Evolutionary conservation across 35 echinoderm and acorn worm species (phyloP).

Genomic region (Holothuria glaberrima): DNA sequence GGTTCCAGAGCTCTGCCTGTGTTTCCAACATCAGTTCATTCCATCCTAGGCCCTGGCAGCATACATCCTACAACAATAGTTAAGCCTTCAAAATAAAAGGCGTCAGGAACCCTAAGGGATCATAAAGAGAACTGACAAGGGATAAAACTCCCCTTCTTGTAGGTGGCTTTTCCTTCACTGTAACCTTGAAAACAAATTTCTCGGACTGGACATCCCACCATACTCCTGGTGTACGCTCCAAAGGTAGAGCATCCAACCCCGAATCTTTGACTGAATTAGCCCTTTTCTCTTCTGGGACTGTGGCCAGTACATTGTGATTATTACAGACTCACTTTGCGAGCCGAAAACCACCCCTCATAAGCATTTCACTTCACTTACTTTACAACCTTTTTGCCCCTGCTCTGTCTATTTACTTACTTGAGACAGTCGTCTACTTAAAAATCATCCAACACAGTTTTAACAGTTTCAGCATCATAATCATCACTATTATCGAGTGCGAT

Average conservation of each 20-base stretch:
- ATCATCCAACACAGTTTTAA: slow-evolving; percentile 29
- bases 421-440: slow-evolving; percentile 74
- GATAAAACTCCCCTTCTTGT: slow-evolving; percentile 64
- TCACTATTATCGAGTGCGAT: slow-evolving; percentile 61
- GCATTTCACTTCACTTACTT: slow-evolving; percentile 29
- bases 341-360: slow-evolving; percentile 67
- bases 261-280: slow-evolving; percentile 40
- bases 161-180: slow-evolving; percentile 17
- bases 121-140: slow-evolving; percentile 59
- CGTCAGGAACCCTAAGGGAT: slow-evolving; percentile 70
- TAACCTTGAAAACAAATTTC: slow-evolving; percentile 14
- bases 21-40: slow-evolving; percentile 30
- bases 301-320: slow-evolving; percentile 36
- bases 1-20: not conserved
- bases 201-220: slow-evolving; percentile 65
- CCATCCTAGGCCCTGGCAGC: slow-evolving; percentile 53
- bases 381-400: slow-evolving; percentile 32
- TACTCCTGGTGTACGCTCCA: slow-evolving; percentile 67
- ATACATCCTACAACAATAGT: slow-evolving; percentile 60
- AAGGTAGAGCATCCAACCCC: slow-evolving; percentile 42
- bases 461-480: slow-evolving; percentile 14
- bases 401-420: slow-evolving; percentile 31
- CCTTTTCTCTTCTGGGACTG: slow-evolving; percentile 55
- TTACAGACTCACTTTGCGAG: slow-evolving; percentile 82
- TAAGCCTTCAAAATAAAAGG: slow-evolving; percentile 60